Evolutionary conservation across 2,797 vertebrate species (phyloP), one percentile per base, ranked within the genome.

Genomic region (Eospalax fontanierii): DNA sequence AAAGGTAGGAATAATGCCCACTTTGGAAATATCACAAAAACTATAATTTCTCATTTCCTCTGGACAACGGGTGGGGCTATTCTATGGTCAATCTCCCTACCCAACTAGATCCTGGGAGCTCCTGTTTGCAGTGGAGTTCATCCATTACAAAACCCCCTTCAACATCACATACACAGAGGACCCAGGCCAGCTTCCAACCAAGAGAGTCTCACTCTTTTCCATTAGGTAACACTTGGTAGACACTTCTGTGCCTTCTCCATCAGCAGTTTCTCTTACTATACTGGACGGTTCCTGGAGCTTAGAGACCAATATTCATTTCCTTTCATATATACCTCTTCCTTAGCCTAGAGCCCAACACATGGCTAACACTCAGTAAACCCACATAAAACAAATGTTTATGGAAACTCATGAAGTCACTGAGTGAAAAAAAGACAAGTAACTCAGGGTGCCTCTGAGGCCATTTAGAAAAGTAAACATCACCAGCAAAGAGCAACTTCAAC

Each of bases 401-500:
- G 61, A 79, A 43, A 11, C 61, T 76, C 73, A 33, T 15, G 15
- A 88, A 82, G 87, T 81, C 88, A n/a, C 35, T 19, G 22, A 70
- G 26, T 63, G 19, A 95, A 83, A 84, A 43, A 90, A 70, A 79
- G n/a, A 79, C 30, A 50, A 79, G 40, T 33, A 70, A 91, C 28
- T 74, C 68, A 71, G 71, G 59, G 83, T 28, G 46, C 68, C 83
- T 90, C 79, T 75, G 68, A 87, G 89, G 65, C 35, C 76, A 84
- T 65, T 82, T 0, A 2, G 74, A 93, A 95, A 97, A 96, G 85
- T 59, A 92, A 86, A 84, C 74, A 35, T 21, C 50, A 89, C 35
- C 19, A 30, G 63, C 84, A 78, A 73, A 74, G 9, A 63, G 61
- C 88, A 46, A 65, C 15, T 70, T 89, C 79, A 24, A 68, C n/a